Base-by-base conservation (phyloP, 2,797 vertebrate genomes). In the Bovichtus diacanthus region DNA sequence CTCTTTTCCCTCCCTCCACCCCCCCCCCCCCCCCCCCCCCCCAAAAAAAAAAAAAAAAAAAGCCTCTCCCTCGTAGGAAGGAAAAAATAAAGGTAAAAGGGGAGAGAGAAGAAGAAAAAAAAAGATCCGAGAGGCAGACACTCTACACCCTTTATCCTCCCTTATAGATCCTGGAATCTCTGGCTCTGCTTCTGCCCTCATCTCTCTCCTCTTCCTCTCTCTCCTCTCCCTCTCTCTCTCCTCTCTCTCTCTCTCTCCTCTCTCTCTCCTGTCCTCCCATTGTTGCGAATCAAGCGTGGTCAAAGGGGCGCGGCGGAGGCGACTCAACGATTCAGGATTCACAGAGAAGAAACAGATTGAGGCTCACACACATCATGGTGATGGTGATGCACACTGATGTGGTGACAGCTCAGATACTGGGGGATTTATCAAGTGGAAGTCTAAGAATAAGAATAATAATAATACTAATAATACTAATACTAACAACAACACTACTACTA, bases 271-370 rank as follows among this genome's bases (percentile, higher is more conserved):
- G 77, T 87, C 83, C 91, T 85, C 90, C 89, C 87, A 93, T 95
- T 94, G 94, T 94, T 94, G 91, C 80, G 92, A 93, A 87, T 90
- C 90, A 84, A 91, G 87, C 91, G 92, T 93, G 93, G 94, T 94
- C 92, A 93, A 92, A 93, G 92, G 93, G 93, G 93, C 88, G 93
- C 91, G 93, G 93, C 90, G 89, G 87, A 88, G 88, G 88, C 88
- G 89, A 90, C 81, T 89, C 81, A 49, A 70, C 84, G 79, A 76
- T 63, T 78, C 80, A 69, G 76, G 76, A 82, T 84, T 63, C 85
- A 79, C 56, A 55, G 76, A 85, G 82, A 59, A 66, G 76, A 49
- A 64, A 21, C 56, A 34, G 64, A 82, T 61, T 70, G 51, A 68
- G 70, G 50, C 80, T 70, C 88, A 34, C 74, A 62, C 78, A 72